Percentiles rank a stretch among this genome's conserved stretches.
Evolutionary conservation across 1,140 invertebrate genomes (phyloP).

Genomic region (Aradophagus sp.): DNA sequence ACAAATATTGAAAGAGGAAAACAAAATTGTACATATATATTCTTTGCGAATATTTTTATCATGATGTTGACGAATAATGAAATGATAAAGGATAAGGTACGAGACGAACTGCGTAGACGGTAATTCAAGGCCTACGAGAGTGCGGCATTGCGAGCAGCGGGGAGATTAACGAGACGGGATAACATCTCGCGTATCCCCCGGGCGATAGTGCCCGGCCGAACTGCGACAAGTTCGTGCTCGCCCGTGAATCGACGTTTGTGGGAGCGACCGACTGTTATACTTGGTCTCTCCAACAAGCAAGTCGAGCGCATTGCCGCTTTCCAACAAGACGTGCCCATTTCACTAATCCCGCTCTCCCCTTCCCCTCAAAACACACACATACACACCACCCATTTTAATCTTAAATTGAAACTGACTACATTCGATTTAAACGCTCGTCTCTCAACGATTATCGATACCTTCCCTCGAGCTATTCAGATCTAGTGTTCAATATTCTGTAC

Average conservation of each 20-base stretch:
- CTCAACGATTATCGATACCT: conserved; percentile 40
- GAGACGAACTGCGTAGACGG: conserved; percentile 5
- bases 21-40: conserved; percentile 6
- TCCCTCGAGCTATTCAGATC: conserved; percentile 69
- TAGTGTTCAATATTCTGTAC: conserved; percentile 72
- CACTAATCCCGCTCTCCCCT: neutral
- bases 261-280: conserved; percentile 72
- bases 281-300: conserved; percentile 74
- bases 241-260: conserved; percentile 68
- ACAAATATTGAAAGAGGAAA: neutral
- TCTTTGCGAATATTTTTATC: conserved; percentile 11
- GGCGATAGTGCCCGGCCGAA: conserved; percentile 45
- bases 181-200: conserved; percentile 49
- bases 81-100: neutral
- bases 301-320: conserved; percentile 60
- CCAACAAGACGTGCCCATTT: conserved; percentile 18
- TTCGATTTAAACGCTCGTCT: conserved; percentile 47
- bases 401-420: conserved; percentile 30
- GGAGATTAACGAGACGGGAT: conserved; percentile 45
- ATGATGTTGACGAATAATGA: conserved; percentile 2
- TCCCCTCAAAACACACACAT: too few species aligned
- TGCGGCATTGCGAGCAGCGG: conserved; percentile 44
- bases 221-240: conserved; percentile 30
- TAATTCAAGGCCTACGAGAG: conserved; percentile 29
- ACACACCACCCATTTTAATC: too few species aligned